phyloP scores from a whole-genome alignment of 2,888 invertebrate species.

The Xestoiulus laeticollis region DNA sequence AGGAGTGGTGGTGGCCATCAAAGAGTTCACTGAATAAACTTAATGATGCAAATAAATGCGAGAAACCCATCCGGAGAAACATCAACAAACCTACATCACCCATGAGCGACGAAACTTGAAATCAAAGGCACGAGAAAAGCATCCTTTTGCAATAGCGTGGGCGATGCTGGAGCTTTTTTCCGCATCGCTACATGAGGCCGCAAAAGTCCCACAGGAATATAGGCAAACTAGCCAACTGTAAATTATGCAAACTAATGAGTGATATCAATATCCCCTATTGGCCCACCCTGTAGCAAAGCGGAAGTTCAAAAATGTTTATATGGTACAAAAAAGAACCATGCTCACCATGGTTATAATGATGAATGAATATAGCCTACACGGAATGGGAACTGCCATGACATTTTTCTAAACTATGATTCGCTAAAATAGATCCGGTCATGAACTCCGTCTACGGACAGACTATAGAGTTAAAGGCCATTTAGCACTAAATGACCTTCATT shows the following conservation, averaged over 20 bases:
- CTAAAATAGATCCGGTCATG: no score
- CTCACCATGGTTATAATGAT: no score
- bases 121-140: not conserved
- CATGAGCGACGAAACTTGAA: not conserved
- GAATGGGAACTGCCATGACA: no score
- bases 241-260: slow-evolving; percentile 3
- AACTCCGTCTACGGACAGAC: no score
- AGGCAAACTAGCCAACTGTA: not conserved
- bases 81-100: not conserved
- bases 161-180: not conserved
- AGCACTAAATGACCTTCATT: no score
- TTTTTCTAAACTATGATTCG: no score
- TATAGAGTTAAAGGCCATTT: no score
- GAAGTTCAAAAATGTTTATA: not conserved
- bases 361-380: no score
- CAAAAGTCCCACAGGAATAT: not conserved
- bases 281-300: not conserved
- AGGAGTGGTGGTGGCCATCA: slow-evolving; percentile 1
- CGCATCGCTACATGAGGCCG: not conserved
- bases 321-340: no score
- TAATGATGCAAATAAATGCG: slow-evolving; percentile 37
- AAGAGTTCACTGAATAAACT: slow-evolving; percentile 8
- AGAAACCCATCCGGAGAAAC: not conserved
- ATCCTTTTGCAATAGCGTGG: not conserved
- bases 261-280: not conserved